Conservation (phyloP, 1,140 invertebrate species). For the Telenomus remus region DNA sequence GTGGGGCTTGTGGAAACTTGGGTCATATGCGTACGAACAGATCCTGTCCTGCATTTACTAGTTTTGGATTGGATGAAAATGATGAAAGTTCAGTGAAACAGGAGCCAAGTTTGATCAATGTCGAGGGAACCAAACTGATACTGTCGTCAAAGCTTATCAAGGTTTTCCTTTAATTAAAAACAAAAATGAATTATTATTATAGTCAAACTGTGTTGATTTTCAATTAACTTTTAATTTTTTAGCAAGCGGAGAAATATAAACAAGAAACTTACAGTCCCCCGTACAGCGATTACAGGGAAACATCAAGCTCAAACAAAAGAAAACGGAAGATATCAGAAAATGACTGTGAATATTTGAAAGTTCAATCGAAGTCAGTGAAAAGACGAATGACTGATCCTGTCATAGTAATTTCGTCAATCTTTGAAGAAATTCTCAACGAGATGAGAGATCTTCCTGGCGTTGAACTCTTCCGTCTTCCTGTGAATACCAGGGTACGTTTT, state of each 20-base stretch:
- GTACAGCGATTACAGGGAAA: conserved; percentile 89
- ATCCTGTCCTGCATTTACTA: conserved; percentile 91
- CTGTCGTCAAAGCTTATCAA: conserved; percentile 88
- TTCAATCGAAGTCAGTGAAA: conserved; percentile 90
- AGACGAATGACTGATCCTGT: conserved; percentile 96
- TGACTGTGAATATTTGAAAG: conserved; percentile 95
- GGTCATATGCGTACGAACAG: conserved; percentile 94
- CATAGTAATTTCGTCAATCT: conserved; percentile 93
- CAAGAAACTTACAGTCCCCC: conserved; percentile 29
- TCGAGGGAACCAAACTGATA: conserved; percentile 93
- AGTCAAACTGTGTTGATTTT: too few relatives aligned
- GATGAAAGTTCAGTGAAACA: conserved; percentile 80
- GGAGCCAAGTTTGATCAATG: conserved; percentile 90
- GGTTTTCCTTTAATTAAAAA: conserved; percentile 70
- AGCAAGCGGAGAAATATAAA: not conserved
- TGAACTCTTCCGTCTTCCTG: conserved; percentile 94
- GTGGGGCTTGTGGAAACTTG: conserved; percentile 98
- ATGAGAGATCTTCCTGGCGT: conserved; percentile 94
- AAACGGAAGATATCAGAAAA: conserved; percentile 82
- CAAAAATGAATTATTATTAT: too few relatives aligned
- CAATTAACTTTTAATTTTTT: too few relatives aligned
- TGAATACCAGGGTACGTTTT: conserved; percentile 87
- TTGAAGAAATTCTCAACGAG: conserved; percentile 96
- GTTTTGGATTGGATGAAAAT: conserved; percentile 71
- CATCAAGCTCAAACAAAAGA: conserved; percentile 80